These are phyloP conservation scores for Catostomus latipinnis DNA, from an alignment of 2,797 vertebrate genomes.

Conservation along the genomic window DNA sequence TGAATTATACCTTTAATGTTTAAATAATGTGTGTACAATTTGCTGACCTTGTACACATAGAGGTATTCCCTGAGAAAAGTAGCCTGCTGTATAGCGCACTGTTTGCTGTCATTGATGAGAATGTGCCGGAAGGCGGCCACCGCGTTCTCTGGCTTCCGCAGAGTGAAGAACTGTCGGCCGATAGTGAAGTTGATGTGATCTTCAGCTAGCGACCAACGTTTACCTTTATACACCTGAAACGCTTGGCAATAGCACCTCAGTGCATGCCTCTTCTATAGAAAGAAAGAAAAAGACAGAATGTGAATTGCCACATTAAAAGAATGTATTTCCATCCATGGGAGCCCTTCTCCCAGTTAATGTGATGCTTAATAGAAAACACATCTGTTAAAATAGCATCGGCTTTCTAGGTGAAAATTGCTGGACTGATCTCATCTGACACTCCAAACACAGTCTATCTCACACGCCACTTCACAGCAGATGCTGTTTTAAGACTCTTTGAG, in stretches of 20 bases:
- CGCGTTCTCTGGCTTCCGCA: slow-evolving; percentile 88
- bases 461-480: background rate
- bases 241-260: slow-evolving; percentile 97
- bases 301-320: background rate
- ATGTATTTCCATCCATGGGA: background rate
- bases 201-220: slow-evolving; percentile 95
- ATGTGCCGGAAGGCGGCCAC: slow-evolving; percentile 93
- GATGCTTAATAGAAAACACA: background rate
- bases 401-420: background rate
- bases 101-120: slow-evolving; percentile 93
- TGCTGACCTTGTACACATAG: slow-evolving; percentile 91
- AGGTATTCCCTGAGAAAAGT: slow-evolving; percentile 97
- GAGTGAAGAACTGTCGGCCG: slow-evolving; percentile 93
- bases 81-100: slow-evolving; percentile 91
- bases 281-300: background rate
- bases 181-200: slow-evolving; percentile 99
- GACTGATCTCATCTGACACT: background rate
- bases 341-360: background rate
- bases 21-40: too few species aligned
- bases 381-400: background rate
- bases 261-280: slow-evolving; percentile 87
- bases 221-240: slow-evolving; percentile 98
- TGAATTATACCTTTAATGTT: too few species aligned
- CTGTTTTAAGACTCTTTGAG: background rate
- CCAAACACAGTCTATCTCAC: background rate